A percentile compares a stretch with the other conserved stretches of the same genome.
These are phyloP conservation scores for Linyphia triangularis DNA, from an alignment of 2,888 invertebrate species.

Conservation along the genomic window DNA sequence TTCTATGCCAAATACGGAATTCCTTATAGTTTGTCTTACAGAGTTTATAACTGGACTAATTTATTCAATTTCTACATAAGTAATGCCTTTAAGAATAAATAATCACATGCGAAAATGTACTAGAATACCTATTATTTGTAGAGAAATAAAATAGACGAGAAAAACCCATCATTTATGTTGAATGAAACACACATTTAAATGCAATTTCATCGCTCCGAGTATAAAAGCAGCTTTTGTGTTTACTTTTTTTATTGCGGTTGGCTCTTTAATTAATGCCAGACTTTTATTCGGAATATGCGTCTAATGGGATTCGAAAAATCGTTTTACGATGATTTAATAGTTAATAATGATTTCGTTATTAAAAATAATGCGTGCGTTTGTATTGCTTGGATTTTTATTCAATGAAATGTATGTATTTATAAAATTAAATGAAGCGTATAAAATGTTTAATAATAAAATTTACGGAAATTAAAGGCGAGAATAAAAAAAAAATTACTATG, in stretches of 20 bases:
- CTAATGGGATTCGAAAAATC: not conserved
- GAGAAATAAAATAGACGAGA: conserved; percentile 27
- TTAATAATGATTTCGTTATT: conserved; percentile 10
- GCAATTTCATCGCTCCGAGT: conserved; percentile 37
- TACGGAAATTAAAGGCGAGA: too few relatives aligned
- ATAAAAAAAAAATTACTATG: too few relatives aligned
- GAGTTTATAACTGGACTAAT: conserved; percentile 2
- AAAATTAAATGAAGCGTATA: too few relatives aligned
- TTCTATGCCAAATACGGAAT: not conserved
- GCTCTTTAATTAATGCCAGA: conserved; percentile 16
- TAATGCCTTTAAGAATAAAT: not conserved
- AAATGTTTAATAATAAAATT: not conserved
- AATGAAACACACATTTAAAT: conserved; percentile 20
- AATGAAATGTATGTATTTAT: too few relatives aligned
- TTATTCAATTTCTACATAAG: conserved; percentile 11
- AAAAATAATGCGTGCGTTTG: not conserved
- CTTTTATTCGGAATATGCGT: conserved; percentile 1
- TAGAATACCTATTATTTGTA: conserved; percentile 25
- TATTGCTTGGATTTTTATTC: not conserved
- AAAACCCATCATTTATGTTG: conserved; percentile 8
- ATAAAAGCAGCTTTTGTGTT: conserved; percentile 36
- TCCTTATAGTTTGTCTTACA: not conserved
- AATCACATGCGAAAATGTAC: conserved; percentile 11
- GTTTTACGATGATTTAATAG: not conserved
- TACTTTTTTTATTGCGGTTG: conserved; percentile 6